phyloP scores from a whole-genome alignment of 92 coral and sea anemone species.

The Hydrozoanthus gracilis region DNA sequence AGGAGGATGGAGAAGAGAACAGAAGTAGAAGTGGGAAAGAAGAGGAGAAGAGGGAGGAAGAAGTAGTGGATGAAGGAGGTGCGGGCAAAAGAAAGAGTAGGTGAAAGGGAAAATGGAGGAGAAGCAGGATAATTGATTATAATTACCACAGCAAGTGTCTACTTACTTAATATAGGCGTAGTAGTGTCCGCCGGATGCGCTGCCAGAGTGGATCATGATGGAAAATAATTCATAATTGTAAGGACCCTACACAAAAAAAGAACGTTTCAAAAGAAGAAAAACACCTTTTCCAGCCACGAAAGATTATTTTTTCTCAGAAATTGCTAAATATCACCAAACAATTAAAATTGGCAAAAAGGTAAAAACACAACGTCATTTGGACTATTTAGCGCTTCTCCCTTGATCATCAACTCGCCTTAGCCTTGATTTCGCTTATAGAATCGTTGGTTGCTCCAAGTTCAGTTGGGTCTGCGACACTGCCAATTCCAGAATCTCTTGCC shows the following conservation, averaged over 20 bases:
- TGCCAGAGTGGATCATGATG: slow-evolving; percentile 99
- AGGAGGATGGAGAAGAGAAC: no score
- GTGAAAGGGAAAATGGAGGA: no score
- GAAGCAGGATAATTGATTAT: no score
- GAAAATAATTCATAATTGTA: slow-evolving; percentile 92
- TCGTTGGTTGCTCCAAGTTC: slow-evolving; percentile 42
- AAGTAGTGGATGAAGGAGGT: no score
- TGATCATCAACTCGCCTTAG: slow-evolving; percentile 17
- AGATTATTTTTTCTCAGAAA: neutral
- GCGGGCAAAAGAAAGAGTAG: no score
- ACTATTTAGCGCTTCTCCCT: neutral
- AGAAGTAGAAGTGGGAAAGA: no score
- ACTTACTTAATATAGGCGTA: slow-evolving; percentile 98
- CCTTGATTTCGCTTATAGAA: slow-evolving; percentile 56
- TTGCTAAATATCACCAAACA: neutral
- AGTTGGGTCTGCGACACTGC: slow-evolving; percentile 11
- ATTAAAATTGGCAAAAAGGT: no score
- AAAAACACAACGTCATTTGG: no score
- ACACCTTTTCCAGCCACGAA: neutral
- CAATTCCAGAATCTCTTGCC: slow-evolving; percentile 43
- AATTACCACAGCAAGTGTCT: no score
- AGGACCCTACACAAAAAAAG: slow-evolving; percentile 72
- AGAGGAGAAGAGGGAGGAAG: no score
- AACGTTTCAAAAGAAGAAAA: neutral
- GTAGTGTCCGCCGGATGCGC: slow-evolving; percentile 97